Base-by-base conservation (phyloP, 2,888 invertebrate genomes). In the Mimachlamys varia region DNA sequence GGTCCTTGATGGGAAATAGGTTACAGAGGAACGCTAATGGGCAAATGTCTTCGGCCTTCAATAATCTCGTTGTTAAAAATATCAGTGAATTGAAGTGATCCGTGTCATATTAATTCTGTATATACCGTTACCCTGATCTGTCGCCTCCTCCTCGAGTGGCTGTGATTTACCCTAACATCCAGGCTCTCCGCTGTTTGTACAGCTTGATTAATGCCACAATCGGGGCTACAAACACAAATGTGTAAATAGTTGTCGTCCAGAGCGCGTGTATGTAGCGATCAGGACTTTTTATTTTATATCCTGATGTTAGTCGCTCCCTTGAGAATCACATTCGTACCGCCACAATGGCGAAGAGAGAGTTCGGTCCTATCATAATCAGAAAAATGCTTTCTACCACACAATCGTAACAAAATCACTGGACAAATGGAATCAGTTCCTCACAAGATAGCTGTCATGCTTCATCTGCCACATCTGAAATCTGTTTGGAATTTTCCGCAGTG, bases 31-130 rank as follows among this genome's bases (percentile, higher is more conserved):
- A 1, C 76, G 76, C 76, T 76, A 76, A 76, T 76, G 76, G 76
- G 76, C 76, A 76, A 76, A 76, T 76, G 76, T 76, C 33, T 76
- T 76, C 33, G 76, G 76, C 76, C 76, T 76, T 76, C 76, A 76
- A 76, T 76, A 76, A 7, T 33, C 76, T 76, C 76, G 76, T 76
- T 76, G 76, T 76, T 76, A 15, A 76, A 58, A 76, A 33, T 76
- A 27, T 27, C 76, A 76, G 13, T 76, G 76, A 33, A 13, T 22
- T 33, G 76, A 76, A 76, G 76, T 76, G 76, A 33, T 76, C 13
- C 27, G 76, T 76, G 76, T 33, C 76, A 76, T 76, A 76, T 76
- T 76, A 76, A 76, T 76, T 76, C 33, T 76, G 19, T 44, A 44
- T 44, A 44, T 44, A 33, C 76, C 76, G 17, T 33, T 76, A 27